Base-by-base conservation (phyloP, 1,140 invertebrate genomes). In the Scaptodrosophila lebanonensis region DNA sequence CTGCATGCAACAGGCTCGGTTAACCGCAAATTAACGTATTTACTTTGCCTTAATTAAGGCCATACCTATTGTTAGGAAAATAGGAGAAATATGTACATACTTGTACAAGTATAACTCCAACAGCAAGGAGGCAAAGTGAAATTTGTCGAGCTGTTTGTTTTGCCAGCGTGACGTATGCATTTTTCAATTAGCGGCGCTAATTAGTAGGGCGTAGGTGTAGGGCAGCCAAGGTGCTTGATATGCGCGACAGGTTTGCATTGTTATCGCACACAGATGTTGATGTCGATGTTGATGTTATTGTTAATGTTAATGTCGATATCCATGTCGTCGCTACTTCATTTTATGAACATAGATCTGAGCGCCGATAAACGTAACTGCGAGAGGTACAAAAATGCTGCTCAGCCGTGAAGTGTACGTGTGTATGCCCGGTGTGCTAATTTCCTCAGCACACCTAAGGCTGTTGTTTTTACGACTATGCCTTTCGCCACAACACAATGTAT, bases 181-280 rank as follows among this genome's bases (percentile, higher is more conserved):
- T 64, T 67, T 43, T 72, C 70, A 69, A 77, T 77, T 77, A 68
- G 53, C 59, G 53, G 50, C 62, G 65, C 45, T 79, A 79, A 79
- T 79, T 79, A 82, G 58, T 25, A 36, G 30, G 29, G 49, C 57
- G 20, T 33, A 30, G 22, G 47, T 3, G 11, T 2, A 27, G 43
- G 20, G 2, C n/a, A n/a, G n/a, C n/a, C 27, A 29, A 29, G 27
- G 5, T n/a, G n/a, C 62, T 66, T 60, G 58, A 32, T 42, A 66
- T 66, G 63, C 27, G 29, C 35, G 15, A 56, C 40, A 42, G 35
- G 63, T 62, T 54, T 22, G 25, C 29, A n/a, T 17, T 36, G 17
- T 0, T 13, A 4, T 13, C 7, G n/a, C n/a, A n/a, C n/a, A n/a
- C n/a, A n/a, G 4, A 15, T 3, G 8, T 15, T 38, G 4, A 16